phyloP scores from a whole-genome alignment of 1,140 invertebrate species.

The Trichonephila clavipes region DNA sequence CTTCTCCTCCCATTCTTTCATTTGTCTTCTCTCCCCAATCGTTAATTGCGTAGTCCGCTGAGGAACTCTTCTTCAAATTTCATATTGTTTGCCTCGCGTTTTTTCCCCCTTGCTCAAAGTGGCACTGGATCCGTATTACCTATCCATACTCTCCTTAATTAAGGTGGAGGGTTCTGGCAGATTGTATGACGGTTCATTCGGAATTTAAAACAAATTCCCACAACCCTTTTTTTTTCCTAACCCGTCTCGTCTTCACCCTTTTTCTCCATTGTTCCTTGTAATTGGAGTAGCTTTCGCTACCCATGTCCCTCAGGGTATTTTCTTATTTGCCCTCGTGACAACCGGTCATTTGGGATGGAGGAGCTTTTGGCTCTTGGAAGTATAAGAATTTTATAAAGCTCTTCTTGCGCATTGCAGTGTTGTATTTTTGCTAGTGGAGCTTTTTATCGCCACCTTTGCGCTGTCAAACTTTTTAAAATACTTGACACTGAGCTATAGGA shows the following conservation, averaged over 20 bases:
- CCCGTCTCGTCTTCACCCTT: neutral
- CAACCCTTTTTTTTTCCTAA: neutral
- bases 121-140: neutral
- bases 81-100: neutral
- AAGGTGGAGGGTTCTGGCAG: neutral
- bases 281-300: conserved; percentile 43
- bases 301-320: neutral
- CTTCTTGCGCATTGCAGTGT: too few species aligned
- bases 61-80: neutral
- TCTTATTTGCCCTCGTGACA: neutral
- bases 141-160: neutral
- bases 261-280: conserved; percentile 53
- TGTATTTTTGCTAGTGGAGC: too few species aligned
- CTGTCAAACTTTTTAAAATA: too few species aligned
- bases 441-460: too few species aligned
- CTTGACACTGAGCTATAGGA: too few species aligned
- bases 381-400: neutral
- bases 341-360: neutral
- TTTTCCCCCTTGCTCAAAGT: neutral
- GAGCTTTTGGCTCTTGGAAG: neutral
- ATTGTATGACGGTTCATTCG: neutral
- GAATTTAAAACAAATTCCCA: conserved; percentile 9
- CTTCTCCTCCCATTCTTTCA: neutral
- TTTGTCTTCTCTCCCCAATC: neutral
- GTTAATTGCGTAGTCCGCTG: neutral